phyloP scores from a whole-genome alignment of 2,888 invertebrate genomes.

The Geotrupes spiniger region DNA sequence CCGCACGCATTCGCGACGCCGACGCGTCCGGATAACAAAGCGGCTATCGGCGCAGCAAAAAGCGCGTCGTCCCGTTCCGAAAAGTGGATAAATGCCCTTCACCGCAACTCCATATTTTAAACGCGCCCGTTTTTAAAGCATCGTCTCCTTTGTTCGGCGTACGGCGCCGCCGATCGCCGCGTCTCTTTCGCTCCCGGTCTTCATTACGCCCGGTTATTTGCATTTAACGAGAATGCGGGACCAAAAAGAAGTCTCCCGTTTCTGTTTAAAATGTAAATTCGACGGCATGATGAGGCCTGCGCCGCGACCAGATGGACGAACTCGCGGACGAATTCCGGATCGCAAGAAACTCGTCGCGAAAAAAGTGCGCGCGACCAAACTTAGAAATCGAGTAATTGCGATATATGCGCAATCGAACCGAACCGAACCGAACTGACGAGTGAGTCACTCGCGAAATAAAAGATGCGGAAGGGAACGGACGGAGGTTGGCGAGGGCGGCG shows the following conservation, averaged over 20 bases:
- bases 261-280: constrained; percentile 44
- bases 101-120: constrained; percentile 31
- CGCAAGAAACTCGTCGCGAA: background rate
- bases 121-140: constrained; percentile 30
- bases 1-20: constrained; percentile 14
- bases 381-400: constrained; percentile 1
- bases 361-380: too few species aligned
- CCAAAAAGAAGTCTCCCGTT: constrained; percentile 39
- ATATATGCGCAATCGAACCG: too few species aligned
- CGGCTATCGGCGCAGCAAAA: too few species aligned
- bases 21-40: too few species aligned
- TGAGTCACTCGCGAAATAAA: constrained; percentile 53
- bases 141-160: constrained; percentile 27
- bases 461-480: constrained; percentile 32
- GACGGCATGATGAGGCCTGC: constrained; percentile 41
- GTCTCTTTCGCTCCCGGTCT: constrained; percentile 34
- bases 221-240: constrained; percentile 45
- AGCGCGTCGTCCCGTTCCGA: too few species aligned
- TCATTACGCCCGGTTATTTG: constrained; percentile 44
- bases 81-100: constrained; percentile 26
- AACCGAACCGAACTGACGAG: constrained; percentile 35
- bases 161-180: constrained; percentile 19
- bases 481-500: constrained; percentile 51
- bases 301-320: constrained; percentile 41
- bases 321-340: constrained; percentile 27